These are phyloP conservation scores for Hirtodrosophila trivittata DNA, from an alignment of 2,888 invertebrate genomes.

Conservation along the genomic window DNA sequence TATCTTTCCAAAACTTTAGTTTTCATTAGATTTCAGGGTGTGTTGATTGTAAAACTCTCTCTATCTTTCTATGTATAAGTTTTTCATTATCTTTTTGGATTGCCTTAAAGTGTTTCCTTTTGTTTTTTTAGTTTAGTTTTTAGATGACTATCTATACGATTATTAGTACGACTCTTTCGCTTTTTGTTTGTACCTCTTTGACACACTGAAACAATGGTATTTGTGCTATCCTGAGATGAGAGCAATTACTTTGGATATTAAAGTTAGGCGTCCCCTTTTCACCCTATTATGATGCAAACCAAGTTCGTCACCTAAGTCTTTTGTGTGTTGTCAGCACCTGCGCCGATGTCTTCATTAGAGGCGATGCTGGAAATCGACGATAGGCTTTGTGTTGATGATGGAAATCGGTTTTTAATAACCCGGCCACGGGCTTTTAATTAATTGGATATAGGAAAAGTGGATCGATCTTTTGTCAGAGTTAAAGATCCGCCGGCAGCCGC, in stretches of 20 bases:
- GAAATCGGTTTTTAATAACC: conserved; percentile 74
- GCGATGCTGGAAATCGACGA: conserved; percentile 17
- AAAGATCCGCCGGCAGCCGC: conserved; percentile 40
- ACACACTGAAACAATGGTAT: conserved; percentile 1
- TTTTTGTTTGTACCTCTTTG: background rate
- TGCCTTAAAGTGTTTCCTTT: too few species aligned
- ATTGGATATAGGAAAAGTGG: conserved; percentile 55
- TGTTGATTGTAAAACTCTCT: too few species aligned
- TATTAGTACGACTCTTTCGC: too few species aligned
- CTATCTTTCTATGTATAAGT: too few species aligned
- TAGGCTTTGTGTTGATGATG: conserved; percentile 55
- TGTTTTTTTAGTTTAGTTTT: too few species aligned
- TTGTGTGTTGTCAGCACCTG: conserved; percentile 58
- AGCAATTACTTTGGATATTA: conserved; percentile 8
- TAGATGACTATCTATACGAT: too few species aligned
- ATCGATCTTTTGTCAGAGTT: conserved; percentile 52
- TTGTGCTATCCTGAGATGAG: conserved; percentile 2
- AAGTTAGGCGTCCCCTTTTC: conserved; percentile 34
- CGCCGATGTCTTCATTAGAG: conserved; percentile 63
- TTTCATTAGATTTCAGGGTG: too few species aligned
- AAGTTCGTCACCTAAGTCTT: conserved; percentile 76
- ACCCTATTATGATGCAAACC: conserved; percentile 38
- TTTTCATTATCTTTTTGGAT: too few species aligned
- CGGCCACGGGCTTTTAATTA: conserved; percentile 63
- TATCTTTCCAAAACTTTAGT: too few species aligned